phyloP scores from a whole-genome alignment of 2,113 vertebrate species.

The Semnornis frantzii region DNA sequence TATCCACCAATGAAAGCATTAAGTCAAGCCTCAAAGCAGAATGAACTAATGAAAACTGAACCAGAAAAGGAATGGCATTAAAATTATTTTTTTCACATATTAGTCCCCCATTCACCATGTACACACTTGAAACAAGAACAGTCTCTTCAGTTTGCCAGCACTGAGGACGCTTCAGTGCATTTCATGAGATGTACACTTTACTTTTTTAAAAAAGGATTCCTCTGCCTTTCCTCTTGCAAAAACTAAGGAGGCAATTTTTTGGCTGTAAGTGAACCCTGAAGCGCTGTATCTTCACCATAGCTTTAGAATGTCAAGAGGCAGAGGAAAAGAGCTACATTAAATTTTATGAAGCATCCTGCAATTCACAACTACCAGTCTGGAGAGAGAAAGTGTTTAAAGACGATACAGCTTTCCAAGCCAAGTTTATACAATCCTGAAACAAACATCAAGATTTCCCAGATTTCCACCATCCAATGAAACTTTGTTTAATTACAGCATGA shows the following conservation, averaged over 20 bases:
- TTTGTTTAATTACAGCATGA: neutral
- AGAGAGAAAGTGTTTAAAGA: slow-evolving; percentile 31
- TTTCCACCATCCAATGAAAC: neutral
- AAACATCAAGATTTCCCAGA: slow-evolving; percentile 8
- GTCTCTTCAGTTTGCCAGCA: neutral
- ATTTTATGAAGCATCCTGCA: neutral
- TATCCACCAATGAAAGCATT: neutral
- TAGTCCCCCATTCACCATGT: neutral
- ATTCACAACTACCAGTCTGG: neutral
- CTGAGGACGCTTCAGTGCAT: neutral
- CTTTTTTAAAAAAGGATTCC: neutral
- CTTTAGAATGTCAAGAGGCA: neutral
- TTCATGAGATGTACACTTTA: neutral
- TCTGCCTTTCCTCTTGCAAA: neutral
- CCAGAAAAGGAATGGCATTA: neutral
- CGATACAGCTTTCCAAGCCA: slow-evolving; percentile 16
- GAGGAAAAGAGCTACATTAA: rapidly evolving
- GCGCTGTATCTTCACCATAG: neutral
- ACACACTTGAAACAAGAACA: neutral
- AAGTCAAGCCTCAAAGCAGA: neutral
- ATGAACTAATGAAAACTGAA: neutral
- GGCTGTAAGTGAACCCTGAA: neutral
- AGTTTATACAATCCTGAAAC: slow-evolving; percentile 40
- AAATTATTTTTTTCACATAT: neutral
- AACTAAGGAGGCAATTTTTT: neutral